Base-by-base conservation (phyloP, 2,113 vertebrate species). In the Phasianus colchicus region DNA sequence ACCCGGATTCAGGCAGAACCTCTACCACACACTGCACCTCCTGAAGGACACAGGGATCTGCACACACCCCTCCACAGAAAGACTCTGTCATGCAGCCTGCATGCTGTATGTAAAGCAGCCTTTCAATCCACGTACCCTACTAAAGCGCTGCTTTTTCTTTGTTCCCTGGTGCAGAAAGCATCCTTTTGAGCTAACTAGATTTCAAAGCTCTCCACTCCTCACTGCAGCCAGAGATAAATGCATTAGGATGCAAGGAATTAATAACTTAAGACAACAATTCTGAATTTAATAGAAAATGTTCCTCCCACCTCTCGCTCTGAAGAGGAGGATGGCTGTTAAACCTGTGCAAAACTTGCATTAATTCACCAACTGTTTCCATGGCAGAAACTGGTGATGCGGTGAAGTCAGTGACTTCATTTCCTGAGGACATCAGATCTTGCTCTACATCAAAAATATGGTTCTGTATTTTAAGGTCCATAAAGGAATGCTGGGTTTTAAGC, bases 291-390 rank as follows among this genome's bases (percentile, higher is more conserved):
- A 95, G 90, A 97, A 94, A 91, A 91, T 83, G 88, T 95, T 95
- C 95, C 86, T 95, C 96, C 95, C 88, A 94, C 88, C 80, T 25
- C 54, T 79, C 40, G 15, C 88, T 90, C 88, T 86, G 83, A 96
- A 95, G 92, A 95, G 95, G 88, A 95, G 86, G 95, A 94, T 15
- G 92, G 91, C 76, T 90, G 93, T 88, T 96, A 95, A 96, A 92
- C 90, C 93, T 94, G 90, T 83, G 86, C 86, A 95, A 93, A 96
- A 96, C 95, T 95, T 95, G 93, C 94, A 93, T 96, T 95, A 95
- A 95, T 95, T 94, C 91, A 95, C 86, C 93, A 92, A 95, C 94
- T 95, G 95, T 95, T 96, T 95, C 95, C 95, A 95, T 96, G 94
- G 93, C 93, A 96, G 93, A 91, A 95, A 83, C 54, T 74, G 88